A percentile compares a stretch with the other conserved stretches of the same genome.
Evolutionary conservation across 2,113 vertebrate genomes (phyloP).

Genomic region (Gobius niger): DNA sequence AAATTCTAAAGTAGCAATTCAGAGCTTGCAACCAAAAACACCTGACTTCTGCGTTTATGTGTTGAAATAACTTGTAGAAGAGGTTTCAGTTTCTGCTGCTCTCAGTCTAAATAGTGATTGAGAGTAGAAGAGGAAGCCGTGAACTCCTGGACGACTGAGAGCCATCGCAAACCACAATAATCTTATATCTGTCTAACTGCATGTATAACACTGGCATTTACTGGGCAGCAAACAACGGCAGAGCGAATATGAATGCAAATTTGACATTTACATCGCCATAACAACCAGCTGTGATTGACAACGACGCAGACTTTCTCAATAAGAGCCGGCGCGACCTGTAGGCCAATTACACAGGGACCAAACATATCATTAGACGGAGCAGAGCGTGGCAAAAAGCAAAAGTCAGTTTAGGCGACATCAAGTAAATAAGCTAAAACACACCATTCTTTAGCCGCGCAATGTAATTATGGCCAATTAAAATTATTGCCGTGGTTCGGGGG

Average conservation of each 20-base stretch:
- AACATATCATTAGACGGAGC: slow-evolving; percentile 3
- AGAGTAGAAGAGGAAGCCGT: too few species aligned
- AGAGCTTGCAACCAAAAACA: too few species aligned
- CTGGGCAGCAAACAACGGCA: neutral
- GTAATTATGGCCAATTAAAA: slow-evolving; percentile 1
- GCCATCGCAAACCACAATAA: slow-evolving; percentile 14
- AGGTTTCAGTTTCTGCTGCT: too few species aligned
- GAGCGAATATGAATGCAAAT: slow-evolving; percentile 21
- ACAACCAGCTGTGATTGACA: slow-evolving; percentile 18
- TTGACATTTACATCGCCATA: neutral
- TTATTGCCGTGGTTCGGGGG: neutral
- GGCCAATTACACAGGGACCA: neutral
- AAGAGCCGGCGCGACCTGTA: neutral
- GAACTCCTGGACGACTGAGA: too few species aligned
- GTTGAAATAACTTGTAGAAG: too few species aligned
- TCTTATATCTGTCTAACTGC: neutral
- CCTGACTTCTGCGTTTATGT: too few species aligned
- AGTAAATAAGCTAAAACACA: slow-evolving; percentile 2
- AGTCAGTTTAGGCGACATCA: neutral
- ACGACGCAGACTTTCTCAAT: neutral
- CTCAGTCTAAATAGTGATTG: too few species aligned
- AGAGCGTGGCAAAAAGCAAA: neutral
- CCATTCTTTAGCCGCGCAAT: slow-evolving; percentile 4
- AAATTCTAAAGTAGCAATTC: too few species aligned
- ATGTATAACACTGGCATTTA: slow-evolving; percentile 6